Conservation (phyloP, 1,140 invertebrate species). For the Heliconius hewitsoni region DNA sequence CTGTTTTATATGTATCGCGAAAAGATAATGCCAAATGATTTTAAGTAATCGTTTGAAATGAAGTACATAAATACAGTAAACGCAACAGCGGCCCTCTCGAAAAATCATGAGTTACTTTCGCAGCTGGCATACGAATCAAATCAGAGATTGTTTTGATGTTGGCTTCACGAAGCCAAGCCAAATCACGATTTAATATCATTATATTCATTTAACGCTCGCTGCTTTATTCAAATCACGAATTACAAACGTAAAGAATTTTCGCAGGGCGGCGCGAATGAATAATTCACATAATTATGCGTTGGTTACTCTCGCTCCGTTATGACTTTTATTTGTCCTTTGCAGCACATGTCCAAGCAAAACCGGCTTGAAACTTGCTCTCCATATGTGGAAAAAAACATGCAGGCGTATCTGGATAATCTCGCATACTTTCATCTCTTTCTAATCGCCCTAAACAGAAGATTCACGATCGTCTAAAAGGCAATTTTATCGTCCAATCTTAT, state of each 20-base stretch:
- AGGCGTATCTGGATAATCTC: constrained; percentile 64
- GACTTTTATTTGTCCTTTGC: constrained; percentile 68
- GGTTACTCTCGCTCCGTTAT: constrained; percentile 61
- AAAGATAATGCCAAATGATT: neutral
- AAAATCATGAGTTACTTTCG: constrained; percentile 28
- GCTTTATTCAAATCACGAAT: constrained; percentile 46
- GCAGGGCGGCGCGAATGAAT: constrained; percentile 56
- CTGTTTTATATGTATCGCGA: too few relatives aligned
- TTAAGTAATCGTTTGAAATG: constrained; percentile 22
- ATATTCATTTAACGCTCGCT: constrained; percentile 36
- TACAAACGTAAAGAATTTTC: constrained; percentile 47
- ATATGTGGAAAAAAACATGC: constrained; percentile 47
- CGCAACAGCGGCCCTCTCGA: constrained; percentile 13
- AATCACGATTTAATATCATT: constrained; percentile 38
- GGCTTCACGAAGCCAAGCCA: too few relatives aligned
- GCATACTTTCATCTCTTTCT: constrained; percentile 67
- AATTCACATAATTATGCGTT: constrained; percentile 58
- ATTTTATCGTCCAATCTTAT: constrained; percentile 68
- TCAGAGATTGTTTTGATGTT: constrained; percentile 29
- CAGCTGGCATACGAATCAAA: constrained; percentile 27
- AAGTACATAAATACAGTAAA: neutral
- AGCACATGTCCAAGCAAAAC: constrained; percentile 49
- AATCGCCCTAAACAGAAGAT: constrained; percentile 67
- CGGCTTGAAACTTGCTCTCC: constrained; percentile 47
- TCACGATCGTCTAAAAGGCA: constrained; percentile 66